Conservation (phyloP, 2,888 invertebrate species). For the Onthophagus sagittarius region DNA sequence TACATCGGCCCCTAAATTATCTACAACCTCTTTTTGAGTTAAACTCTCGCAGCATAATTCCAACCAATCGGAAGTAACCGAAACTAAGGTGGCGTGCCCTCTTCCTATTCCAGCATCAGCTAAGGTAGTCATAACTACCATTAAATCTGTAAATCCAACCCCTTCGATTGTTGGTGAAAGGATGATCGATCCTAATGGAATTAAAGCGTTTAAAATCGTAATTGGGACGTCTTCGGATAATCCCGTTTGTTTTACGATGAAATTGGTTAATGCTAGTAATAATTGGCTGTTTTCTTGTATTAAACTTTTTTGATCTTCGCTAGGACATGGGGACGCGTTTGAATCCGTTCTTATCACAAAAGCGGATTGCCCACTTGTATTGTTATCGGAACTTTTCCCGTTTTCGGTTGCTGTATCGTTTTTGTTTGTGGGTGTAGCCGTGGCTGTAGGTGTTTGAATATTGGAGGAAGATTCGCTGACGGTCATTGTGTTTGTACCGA, state of each 20-base stretch:
- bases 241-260: conserved; percentile 67
- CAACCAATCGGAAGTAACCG: conserved; percentile 78
- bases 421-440: conserved; percentile 46
- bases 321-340: conserved; percentile 41
- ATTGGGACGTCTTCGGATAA: conserved; percentile 60
- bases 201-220: conserved; percentile 66
- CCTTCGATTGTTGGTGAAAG: conserved; percentile 62
- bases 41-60: conserved; percentile 64
- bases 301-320: conserved; percentile 51
- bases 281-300: conserved; percentile 68
- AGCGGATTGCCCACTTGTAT: conserved; percentile 32
- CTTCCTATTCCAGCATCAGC: conserved; percentile 75
- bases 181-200: conserved; percentile 68
- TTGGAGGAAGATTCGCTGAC: conserved; percentile 51
- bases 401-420: conserved; percentile 32
- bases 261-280: conserved; percentile 66
- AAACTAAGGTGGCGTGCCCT: conserved; percentile 74
- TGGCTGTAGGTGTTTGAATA: conserved; percentile 52
- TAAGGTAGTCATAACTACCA: conserved; percentile 75
- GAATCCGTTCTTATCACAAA: conserved; percentile 31
- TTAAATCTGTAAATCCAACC: conserved; percentile 72
- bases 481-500: conserved; percentile 52
- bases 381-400: conserved; percentile 30
- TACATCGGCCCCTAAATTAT: conserved; percentile 53
- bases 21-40: conserved; percentile 55